Conservation (phyloP, 2,888 invertebrate genomes). For the Leistus spinibarbis region DNA sequence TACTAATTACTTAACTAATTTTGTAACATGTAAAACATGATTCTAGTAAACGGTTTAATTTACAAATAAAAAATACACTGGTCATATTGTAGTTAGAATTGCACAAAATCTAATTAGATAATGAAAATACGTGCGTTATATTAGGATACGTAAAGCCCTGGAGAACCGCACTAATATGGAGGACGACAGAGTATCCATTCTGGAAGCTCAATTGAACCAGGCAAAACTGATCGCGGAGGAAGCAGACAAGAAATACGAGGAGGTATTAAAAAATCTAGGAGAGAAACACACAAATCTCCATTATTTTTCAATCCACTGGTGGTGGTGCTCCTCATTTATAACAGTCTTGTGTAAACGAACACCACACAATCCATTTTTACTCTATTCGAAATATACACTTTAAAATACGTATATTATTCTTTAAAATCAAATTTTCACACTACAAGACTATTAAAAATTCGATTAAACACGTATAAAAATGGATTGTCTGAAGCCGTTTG, state of each 20-base stretch:
- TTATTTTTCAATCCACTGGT: neutral
- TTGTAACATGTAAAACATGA: too few species aligned
- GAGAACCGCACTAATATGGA: slow-evolving; percentile 99
- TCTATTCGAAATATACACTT: too few species aligned
- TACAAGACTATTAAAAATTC: too few species aligned
- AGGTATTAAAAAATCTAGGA: slow-evolving; percentile 69
- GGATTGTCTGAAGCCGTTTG: too few species aligned
- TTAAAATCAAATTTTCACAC: too few species aligned
- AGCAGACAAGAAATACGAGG: slow-evolving; percentile 99
- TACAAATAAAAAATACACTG: neutral
- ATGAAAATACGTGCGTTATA: slow-evolving; percentile 29
- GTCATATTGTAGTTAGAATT: neutral
- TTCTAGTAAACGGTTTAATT: too few species aligned
- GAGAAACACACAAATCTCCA: neutral
- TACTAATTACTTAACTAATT: too few species aligned
- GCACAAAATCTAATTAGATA: slow-evolving; percentile 16
- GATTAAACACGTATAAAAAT: too few species aligned
- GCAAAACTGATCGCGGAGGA: slow-evolving; percentile 99
- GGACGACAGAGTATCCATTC: slow-evolving; percentile 96
- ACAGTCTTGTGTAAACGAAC: neutral
- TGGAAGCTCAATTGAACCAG: slow-evolving; percentile 98
- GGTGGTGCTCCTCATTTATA: neutral
- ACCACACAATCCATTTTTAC: neutral
- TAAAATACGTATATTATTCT: too few species aligned
- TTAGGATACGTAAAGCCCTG: slow-evolving; percentile 95